A percentile compares a stretch with the other conserved stretches of the same genome.
These are phyloP conservation scores for Hormaphis cornu DNA, from an alignment of 1,140 invertebrate species.

Conservation along the genomic window DNA sequence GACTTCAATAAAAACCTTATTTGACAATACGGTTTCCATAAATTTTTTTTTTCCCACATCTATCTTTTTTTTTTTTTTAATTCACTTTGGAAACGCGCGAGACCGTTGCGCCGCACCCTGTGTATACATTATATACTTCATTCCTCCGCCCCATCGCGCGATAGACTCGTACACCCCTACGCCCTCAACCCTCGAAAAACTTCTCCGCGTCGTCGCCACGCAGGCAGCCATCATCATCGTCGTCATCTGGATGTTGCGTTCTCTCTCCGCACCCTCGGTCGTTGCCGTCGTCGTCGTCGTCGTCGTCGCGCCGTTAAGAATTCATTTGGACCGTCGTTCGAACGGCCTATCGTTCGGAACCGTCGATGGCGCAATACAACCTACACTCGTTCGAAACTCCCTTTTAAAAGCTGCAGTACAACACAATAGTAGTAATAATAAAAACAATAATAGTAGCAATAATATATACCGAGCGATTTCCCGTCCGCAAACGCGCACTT, in stretches of 20 bases:
- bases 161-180: not conserved
- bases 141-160: not conserved
- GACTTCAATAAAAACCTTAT: too few relatives aligned
- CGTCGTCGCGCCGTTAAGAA: conserved; percentile 11
- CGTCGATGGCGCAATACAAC: not conserved
- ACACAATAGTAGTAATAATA: too few relatives aligned
- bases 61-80: too few relatives aligned
- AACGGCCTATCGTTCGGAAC: not conserved
- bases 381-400: conserved; percentile 8
- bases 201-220: not conserved
- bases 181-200: too few relatives aligned
- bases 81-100: too few relatives aligned
- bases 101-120: not conserved
- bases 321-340: conserved; percentile 18
- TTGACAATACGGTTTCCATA: too few relatives aligned
- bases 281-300: not conserved
- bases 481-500: not conserved
- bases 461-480: not conserved
- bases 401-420: conserved; percentile 8
- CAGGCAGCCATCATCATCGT: conserved; percentile 15
- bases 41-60: too few relatives aligned
- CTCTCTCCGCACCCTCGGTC: not conserved
- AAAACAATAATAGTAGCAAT: too few relatives aligned
- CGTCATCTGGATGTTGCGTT: conserved; percentile 3
- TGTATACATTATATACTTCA: not conserved